These are phyloP conservation scores for Uromys caudimaculatus DNA, from an alignment of 2,797 vertebrate genomes.

Conservation along the genomic window DNA sequence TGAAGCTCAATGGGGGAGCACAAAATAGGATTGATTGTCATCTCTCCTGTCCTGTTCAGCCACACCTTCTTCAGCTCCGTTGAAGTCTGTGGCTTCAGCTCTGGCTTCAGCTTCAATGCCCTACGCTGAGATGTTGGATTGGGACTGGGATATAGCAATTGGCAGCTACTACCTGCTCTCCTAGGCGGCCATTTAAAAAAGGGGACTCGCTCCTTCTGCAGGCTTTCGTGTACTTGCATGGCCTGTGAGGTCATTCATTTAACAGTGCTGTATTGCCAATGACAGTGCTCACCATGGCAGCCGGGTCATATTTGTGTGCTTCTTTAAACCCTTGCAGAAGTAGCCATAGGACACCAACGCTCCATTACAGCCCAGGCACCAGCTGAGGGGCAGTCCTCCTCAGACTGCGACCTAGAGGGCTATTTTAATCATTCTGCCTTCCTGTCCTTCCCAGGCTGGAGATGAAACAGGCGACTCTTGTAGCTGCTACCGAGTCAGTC, in stretches of 20 bases:
- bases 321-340: not conserved
- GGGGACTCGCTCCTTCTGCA: not conserved
- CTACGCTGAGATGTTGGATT: not conserved
- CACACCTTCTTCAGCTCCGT: not conserved
- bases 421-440: not conserved
- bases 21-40: not conserved
- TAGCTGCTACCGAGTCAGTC: not conserved
- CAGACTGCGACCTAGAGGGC: not conserved
- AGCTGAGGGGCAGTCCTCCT: not conserved
- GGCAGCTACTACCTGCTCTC: not conserved
- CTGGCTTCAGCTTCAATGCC: not conserved
- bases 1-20: not conserved
- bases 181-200: not conserved
- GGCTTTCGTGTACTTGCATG: not conserved
- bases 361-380: not conserved
- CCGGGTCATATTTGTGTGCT: not conserved
- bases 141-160: not conserved
- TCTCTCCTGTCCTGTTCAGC: no score
- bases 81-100: not conserved
- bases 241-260: not conserved
- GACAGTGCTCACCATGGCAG: not conserved
- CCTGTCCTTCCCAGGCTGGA: not conserved
- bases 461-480: not conserved
- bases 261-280: rapidly evolving
- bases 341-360: not conserved